Evolutionary conservation across 2,888 invertebrate genomes (phyloP).

Genomic region (Boloria euphrosyne): DNA sequence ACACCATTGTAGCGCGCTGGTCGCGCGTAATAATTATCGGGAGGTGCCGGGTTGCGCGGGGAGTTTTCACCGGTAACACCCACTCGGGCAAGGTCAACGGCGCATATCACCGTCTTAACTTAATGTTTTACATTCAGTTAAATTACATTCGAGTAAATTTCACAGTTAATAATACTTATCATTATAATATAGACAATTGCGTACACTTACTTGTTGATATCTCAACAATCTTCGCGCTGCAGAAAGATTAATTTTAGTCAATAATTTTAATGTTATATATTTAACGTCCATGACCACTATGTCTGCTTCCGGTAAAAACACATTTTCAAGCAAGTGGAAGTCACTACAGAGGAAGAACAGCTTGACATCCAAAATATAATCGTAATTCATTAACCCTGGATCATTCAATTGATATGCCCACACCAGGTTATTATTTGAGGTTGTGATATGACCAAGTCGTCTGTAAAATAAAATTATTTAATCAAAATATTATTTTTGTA

Average conservation of each 20-base stretch:
- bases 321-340: slow-evolving; percentile 57
- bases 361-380: slow-evolving; percentile 62
- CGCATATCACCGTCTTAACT: too few species aligned
- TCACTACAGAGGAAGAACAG: slow-evolving; percentile 63
- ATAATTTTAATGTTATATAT: slow-evolving; percentile 64
- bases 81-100: too few species aligned
- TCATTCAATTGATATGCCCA: slow-evolving; percentile 75
- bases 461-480: slow-evolving; percentile 48
- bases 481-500: background rate
- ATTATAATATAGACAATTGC: too few species aligned
- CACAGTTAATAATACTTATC: too few species aligned
- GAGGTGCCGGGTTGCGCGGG: too few species aligned
- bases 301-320: slow-evolving; percentile 55
- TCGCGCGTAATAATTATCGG: too few species aligned
- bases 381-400: slow-evolving; percentile 67
- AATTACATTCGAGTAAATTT: too few species aligned
- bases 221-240: slow-evolving; percentile 84
- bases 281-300: slow-evolving; percentile 66
- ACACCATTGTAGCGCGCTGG: too few species aligned
- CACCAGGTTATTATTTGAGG: slow-evolving; percentile 56
- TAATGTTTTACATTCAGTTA: too few species aligned
- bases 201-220: slow-evolving; percentile 80
- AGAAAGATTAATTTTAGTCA: slow-evolving; percentile 84
- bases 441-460: slow-evolving; percentile 57
- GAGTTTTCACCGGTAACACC: too few species aligned